Evolutionary conservation across 1,140 invertebrate species (phyloP), one percentile per base, ranked within the genome.

Genomic region (Rhopalosiphum maidis): DNA sequence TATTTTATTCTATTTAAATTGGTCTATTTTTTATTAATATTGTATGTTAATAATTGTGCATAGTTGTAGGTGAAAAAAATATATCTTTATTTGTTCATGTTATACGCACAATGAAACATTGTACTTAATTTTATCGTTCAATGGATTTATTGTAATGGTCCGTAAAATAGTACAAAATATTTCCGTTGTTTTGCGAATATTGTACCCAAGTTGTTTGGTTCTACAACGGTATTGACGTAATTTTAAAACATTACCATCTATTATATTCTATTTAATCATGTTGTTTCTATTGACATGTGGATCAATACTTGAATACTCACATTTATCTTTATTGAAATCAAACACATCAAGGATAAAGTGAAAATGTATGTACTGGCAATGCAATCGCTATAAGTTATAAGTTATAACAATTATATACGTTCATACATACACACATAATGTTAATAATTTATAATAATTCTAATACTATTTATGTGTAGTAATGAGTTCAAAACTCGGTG

Each of bases 261-360:
- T 85, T 85, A 85, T 37, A 85, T 41, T 85, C 55, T 60, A 30
- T 60, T 8, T 60, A 60, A 60, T 85, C 37, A 85, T 85, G 37
- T 43, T 85, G 22, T 85, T 85, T 85, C 82, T 85, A 85, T 85
- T 85, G 35, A 22, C 23, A 43, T 43, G 82, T 85, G 35, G 37
- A 85, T 85, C 55, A 60, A 60, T 60, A 60, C 37, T 85, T 41
- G 37, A 83, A 23, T 23, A 83, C 55, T 60, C 30, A 30, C 6
- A 85, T 85, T 85, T 85, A 85, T 85, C 22, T 85, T 41, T 85
- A 85, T 43, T 85, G 82, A 85, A 85, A 85, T 85, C 35, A 85
- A 85, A 85, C 82, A 85, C 82, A 85, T 85, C 37, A 41, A 85
- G 22, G 82, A 85, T 85, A 85, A 23, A 41, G 37, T 23, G 21